These are phyloP conservation scores for Drosophila sechellia DNA, from an alignment of 1,140 invertebrate species.

Conservation along the genomic window DNA sequence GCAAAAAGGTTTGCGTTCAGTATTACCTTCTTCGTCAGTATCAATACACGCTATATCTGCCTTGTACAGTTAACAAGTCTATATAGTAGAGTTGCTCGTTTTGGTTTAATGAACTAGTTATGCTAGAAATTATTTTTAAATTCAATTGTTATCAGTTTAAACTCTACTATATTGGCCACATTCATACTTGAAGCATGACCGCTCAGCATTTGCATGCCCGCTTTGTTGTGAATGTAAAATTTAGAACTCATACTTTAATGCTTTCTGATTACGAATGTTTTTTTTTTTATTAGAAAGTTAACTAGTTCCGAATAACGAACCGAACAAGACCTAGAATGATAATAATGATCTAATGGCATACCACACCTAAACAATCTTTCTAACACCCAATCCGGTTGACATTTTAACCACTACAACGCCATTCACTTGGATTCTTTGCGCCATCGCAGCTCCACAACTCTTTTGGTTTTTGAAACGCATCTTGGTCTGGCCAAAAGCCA, in stretches of 20 bases:
- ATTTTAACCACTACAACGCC: slow-evolving; percentile 10
- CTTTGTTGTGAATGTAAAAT: slow-evolving; percentile 20
- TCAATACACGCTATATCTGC: slow-evolving; percentile 30
- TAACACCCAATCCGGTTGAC: slow-evolving; percentile 8
- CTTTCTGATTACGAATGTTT: not conserved
- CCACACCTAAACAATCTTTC: not conserved
- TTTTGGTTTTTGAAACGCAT: slow-evolving; percentile 30
- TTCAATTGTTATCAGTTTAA: slow-evolving; percentile 2
- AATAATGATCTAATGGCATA: not conserved
- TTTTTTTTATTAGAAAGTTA: not conserved
- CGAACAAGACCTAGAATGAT: not conserved
- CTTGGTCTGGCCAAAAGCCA: slow-evolving; percentile 25
- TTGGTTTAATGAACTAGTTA: slow-evolving; percentile 15
- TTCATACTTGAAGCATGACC: slow-evolving; percentile 24
- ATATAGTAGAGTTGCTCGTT: slow-evolving; percentile 32
- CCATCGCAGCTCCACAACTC: slow-evolving; percentile 2
- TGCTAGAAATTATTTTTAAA: slow-evolving; percentile 1
- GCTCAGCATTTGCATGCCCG: slow-evolving; percentile 47
- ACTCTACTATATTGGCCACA: slow-evolving; percentile 41
- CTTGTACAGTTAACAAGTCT: slow-evolving; percentile 27
- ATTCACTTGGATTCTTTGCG: slow-evolving; percentile 2
- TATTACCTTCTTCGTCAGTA: slow-evolving; percentile 53
- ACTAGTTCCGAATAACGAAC: not conserved
- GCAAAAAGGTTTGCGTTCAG: slow-evolving; percentile 81
- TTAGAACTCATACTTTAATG: not conserved